A percentile compares a stretch with the other conserved stretches of the same genome.
These are phyloP conservation scores for Anhinga anhinga DNA, from an alignment of 2,113 vertebrate genomes.

Conservation along the genomic window DNA sequence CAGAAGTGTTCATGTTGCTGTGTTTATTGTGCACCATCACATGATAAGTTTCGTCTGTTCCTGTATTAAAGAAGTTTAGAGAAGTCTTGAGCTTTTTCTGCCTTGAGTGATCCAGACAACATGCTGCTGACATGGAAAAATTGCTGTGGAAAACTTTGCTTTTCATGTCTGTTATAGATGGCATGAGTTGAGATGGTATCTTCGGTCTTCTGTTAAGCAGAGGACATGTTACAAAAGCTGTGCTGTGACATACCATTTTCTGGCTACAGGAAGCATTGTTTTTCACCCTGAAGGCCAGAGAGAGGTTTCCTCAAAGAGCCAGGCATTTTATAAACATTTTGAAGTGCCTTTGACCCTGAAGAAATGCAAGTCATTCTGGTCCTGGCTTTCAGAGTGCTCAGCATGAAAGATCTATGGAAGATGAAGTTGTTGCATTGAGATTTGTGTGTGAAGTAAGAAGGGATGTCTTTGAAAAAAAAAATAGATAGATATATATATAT, in stretches of 20 bases:
- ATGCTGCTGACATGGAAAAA: background rate
- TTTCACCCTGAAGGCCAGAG: background rate
- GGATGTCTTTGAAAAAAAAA: background rate
- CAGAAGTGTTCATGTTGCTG: background rate
- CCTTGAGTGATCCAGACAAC: background rate
- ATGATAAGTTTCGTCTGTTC: background rate
- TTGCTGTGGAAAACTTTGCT: background rate
- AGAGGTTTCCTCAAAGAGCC: background rate
- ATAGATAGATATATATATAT: too few relatives aligned
- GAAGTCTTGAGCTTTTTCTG: background rate
- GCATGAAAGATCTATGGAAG: background rate
- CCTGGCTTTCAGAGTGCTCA: background rate
- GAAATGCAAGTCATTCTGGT: background rate
- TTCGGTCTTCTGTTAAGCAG: background rate
- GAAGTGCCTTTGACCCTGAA: background rate
- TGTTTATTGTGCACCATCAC: background rate
- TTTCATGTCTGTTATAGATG: rapidly evolving
- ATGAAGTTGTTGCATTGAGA: background rate
- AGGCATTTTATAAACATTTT: background rate
- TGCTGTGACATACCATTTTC: background rate
- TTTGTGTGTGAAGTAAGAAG: background rate
- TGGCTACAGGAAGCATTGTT: background rate
- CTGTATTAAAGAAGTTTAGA: background rate
- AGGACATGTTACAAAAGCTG: background rate
- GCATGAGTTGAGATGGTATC: background rate